Evolutionary conservation across 2,113 vertebrate species (phyloP).

Genomic region (Carassius auratus): DNA sequence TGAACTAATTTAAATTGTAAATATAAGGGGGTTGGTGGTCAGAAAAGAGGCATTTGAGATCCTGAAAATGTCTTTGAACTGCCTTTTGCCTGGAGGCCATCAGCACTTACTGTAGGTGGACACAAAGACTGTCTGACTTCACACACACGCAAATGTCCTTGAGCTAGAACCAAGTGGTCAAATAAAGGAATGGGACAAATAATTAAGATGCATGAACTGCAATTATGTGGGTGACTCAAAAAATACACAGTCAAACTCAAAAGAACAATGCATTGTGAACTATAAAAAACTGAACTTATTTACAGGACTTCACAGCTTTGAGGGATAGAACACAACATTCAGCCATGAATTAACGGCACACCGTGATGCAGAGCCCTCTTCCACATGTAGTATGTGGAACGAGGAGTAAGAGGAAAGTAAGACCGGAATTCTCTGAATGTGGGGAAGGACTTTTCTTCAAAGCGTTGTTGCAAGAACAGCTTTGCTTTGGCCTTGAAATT

Average conservation of each 20-base stretch:
- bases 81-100: constrained; percentile 71
- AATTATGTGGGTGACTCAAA: constrained; percentile 47
- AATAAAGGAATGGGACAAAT: constrained; percentile 46
- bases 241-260: not conserved
- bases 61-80: constrained; percentile 69
- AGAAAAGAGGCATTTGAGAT: constrained; percentile 53
- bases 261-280: constrained; percentile 9
- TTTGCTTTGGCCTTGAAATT: constrained; percentile 97
- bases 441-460: constrained; percentile 91
- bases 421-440: constrained; percentile 93
- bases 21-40: constrained; percentile 32
- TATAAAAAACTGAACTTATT: constrained; percentile 6
- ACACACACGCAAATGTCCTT: constrained; percentile 76
- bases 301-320: constrained; percentile 13
- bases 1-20: constrained; percentile 52
- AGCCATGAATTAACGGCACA: constrained; percentile 87
- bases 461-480: constrained; percentile 92
- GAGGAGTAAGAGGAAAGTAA: constrained; percentile 89
- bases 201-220: constrained; percentile 61
- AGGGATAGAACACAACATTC: constrained; percentile 54
- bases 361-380: constrained; percentile 91
- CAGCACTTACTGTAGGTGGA: constrained; percentile 58
- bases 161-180: constrained; percentile 61
- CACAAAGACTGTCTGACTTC: constrained; percentile 64
- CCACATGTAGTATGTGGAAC: constrained; percentile 99